Evolutionary conservation across 2,888 invertebrate genomes (phyloP).

Genomic region (Ennomos quercinarius): DNA sequence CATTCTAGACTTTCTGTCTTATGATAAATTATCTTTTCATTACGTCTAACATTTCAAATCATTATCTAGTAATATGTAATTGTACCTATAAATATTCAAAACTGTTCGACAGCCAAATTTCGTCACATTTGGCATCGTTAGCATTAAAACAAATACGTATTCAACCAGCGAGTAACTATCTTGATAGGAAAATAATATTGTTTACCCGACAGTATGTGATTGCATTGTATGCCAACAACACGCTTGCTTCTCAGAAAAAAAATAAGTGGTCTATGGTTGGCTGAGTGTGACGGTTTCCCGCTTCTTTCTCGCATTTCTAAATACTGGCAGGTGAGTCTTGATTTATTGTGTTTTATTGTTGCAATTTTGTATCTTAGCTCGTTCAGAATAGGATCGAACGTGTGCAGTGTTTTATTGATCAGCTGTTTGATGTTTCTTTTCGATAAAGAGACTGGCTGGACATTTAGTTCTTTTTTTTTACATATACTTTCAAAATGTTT

Average conservation of each 20-base stretch:
- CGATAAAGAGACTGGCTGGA: too few species aligned
- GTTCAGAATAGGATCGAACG: neutral
- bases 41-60: too few species aligned
- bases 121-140: conserved; percentile 23
- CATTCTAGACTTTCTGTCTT: too few species aligned
- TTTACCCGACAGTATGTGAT: conserved; percentile 34
- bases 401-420: too few species aligned
- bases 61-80: too few species aligned
- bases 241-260: conserved; percentile 23
- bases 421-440: too few species aligned
- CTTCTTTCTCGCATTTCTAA: conserved; percentile 21
- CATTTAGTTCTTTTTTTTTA: too few species aligned
- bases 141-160: conserved; percentile 13
- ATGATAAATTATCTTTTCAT: too few species aligned
- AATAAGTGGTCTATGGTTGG: conserved; percentile 23
- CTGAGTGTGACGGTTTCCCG: conserved; percentile 26
- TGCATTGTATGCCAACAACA: conserved; percentile 33
- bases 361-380: conserved; percentile 7
- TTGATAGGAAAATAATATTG: conserved; percentile 34
- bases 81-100: conserved; percentile 11
- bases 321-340: conserved; percentile 23
- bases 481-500: too few species aligned
- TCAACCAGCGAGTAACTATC: conserved; percentile 14
- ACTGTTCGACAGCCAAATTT: conserved; percentile 16
- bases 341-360: conserved; percentile 1